These are phyloP conservation scores for Microtus richardsoni DNA, from an alignment of 2,113 vertebrate genomes.

Conservation along the genomic window DNA sequence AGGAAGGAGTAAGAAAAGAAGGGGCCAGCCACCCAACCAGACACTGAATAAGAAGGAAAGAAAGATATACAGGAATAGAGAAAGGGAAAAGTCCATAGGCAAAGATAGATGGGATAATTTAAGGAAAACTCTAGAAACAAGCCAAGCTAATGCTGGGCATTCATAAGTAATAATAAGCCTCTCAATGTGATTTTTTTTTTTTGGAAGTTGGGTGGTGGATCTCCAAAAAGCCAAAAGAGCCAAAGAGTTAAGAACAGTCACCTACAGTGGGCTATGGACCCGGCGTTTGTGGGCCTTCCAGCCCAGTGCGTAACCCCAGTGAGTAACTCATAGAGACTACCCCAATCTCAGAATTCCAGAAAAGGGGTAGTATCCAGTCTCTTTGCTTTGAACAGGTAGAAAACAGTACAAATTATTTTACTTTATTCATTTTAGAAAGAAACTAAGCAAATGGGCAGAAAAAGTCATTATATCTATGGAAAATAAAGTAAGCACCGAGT, in stretches of 20 bases:
- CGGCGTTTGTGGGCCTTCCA: neutral
- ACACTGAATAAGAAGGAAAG: neutral
- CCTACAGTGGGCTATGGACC: neutral
- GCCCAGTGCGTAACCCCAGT: neutral
- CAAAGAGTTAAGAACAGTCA: neutral
- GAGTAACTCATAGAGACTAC: neutral
- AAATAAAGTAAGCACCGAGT: neutral
- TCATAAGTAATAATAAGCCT: neutral
- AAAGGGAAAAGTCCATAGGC: neutral
- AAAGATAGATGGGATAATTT: neutral
- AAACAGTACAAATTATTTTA: neutral
- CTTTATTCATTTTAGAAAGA: neutral
- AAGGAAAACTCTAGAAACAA: neutral
- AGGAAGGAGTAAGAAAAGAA: neutral
- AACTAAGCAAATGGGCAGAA: neutral
- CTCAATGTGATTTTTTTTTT: neutral
- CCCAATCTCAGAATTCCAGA: neutral
- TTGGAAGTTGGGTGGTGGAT: neutral
- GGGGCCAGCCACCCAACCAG: neutral
- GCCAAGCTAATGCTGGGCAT: neutral
- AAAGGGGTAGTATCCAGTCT: neutral
- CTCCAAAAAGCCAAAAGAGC: neutral
- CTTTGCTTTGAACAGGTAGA: neutral
- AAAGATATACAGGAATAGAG: neutral
- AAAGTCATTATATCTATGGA: neutral